Base-by-base conservation (phyloP, 2,888 invertebrate genomes). In the Phasia obesa region DNA sequence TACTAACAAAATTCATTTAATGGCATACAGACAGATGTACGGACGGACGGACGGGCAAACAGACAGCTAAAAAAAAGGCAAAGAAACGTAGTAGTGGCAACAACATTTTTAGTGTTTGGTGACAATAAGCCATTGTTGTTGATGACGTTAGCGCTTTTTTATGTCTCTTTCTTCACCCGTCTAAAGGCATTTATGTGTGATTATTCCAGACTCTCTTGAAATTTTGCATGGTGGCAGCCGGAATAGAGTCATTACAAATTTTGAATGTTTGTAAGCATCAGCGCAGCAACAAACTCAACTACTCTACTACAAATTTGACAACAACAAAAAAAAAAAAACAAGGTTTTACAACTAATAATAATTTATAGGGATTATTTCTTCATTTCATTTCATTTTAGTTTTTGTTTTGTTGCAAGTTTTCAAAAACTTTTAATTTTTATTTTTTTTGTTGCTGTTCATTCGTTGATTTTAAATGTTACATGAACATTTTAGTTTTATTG, bases 401-500 rank as follows among this genome's bases (percentile, higher is more conserved):
- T 44, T 44, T 15, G n/a, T 64, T 71, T 23, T 21, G 35, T 35
- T 35, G 35, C 35, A 35, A 23, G 19, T 35, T 59, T 31, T 17
- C 4, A 21, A 47, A 55, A 31, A 21, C 1, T 44, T n/a, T 19
- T 15, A 13, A n/a, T 27, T 42, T 17, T 3, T 35, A n/a, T 59
- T 19, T 25, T 35, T 42, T 53, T 42, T 19, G 17, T 21, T 77
- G 51, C 42, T 38, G 42, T 53, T 60, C 21, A 42, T 59, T 64
- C 64, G 55, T 73, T 64, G 71, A 59, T 79, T 65, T 51, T 38
- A 71, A 74, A 74, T 62, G 67, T 80, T 80, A 73, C 79, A 74
- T 62, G 60, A 74, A 80, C 79, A 80, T 80, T 80, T 73, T 62
- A 71, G 65, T 70, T 81, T 76, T 76, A 76, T 81, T 76, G 64